Evolutionary conservation across 2,113 vertebrate genomes (phyloP).

Genomic region (Phocoena phocoena): DNA sequence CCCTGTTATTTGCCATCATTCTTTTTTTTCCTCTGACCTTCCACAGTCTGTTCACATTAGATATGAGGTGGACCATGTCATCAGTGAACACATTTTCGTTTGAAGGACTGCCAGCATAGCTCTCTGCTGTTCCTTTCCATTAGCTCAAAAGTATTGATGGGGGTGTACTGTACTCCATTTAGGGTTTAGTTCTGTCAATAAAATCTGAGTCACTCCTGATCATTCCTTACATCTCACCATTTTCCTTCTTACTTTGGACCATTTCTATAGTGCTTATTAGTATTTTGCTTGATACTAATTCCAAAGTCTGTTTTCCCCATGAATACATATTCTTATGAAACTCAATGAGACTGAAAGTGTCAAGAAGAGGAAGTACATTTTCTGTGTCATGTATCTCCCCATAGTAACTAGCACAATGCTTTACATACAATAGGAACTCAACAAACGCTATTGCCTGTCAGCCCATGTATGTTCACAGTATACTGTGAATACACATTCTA

Average conservation of each 20-base stretch:
- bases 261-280: not conserved
- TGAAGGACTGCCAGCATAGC: conserved; percentile 55
- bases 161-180: conserved; percentile 5
- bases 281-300: not conserved
- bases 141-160: conserved; percentile 34
- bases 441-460: not conserved
- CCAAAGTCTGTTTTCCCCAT: not conserved
- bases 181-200: not conserved
- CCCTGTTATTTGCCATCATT: not conserved
- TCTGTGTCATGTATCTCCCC: not conserved
- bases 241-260: not conserved
- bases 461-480: not conserved
- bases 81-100: conserved; percentile 58
- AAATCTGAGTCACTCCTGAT: not conserved
- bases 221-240: not conserved
- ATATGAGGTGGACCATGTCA: conserved; percentile 55
- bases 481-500: not conserved
- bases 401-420: not conserved
- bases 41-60: conserved; percentile 67
- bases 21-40: conserved; percentile 52
- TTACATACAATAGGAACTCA: not conserved
- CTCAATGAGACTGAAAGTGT: not conserved
- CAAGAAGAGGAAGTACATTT: not conserved
- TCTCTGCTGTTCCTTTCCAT: conserved; percentile 61
- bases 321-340: not conserved